Conservation (phyloP, 2,113 vertebrate genomes). For the Egretta garzetta region DNA sequence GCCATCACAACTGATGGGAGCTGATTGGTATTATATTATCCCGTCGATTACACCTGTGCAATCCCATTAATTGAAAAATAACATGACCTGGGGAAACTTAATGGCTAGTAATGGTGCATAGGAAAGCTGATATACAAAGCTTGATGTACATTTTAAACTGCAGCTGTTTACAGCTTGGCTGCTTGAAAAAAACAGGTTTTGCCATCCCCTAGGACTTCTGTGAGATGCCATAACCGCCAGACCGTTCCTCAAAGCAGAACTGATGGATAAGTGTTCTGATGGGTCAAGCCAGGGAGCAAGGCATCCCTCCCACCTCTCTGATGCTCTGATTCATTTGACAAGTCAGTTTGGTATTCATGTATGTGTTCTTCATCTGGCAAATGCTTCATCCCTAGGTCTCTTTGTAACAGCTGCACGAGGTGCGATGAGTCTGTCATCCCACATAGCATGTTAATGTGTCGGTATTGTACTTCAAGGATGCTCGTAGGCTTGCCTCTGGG, state of each 20-base stretch:
- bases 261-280: background rate
- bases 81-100: background rate
- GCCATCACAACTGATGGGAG: background rate
- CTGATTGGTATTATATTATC: background rate
- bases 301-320: too few species aligned
- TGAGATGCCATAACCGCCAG: background rate
- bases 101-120: background rate
- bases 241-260: background rate
- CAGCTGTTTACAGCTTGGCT: background rate
- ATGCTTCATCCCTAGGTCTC: background rate
- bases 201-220: background rate
- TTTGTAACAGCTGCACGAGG: background rate
- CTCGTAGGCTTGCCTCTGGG: background rate
- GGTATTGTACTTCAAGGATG: background rate
- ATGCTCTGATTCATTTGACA: background rate
- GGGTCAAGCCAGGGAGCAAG: background rate
- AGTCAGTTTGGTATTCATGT: background rate
- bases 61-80: slow-evolving; percentile 16
- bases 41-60: background rate
- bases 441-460: background rate
- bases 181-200: background rate
- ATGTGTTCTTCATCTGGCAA: background rate
- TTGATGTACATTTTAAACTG: background rate
- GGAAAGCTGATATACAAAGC: background rate
- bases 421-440: background rate